Evolutionary conservation across 2,888 invertebrate species (phyloP).

Genomic region (Timema cristinae): DNA sequence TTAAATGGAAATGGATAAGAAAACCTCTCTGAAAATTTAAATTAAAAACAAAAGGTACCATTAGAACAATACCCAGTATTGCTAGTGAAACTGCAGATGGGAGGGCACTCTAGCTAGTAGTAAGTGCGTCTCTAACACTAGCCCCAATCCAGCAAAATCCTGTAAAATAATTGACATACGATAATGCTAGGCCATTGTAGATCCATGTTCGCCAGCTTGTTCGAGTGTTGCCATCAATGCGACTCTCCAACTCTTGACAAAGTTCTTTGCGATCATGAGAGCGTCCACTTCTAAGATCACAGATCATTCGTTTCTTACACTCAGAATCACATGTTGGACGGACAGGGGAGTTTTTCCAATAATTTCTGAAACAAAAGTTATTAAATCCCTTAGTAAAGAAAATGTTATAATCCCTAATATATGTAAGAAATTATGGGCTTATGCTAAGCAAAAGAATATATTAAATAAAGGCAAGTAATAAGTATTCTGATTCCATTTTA

Average conservation of each 20-base stretch:
- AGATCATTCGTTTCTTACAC: conserved; percentile 79
- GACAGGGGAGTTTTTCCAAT: conserved; percentile 85
- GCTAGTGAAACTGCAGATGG: too few species aligned
- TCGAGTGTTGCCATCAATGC: conserved; percentile 71
- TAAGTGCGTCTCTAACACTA: conserved; percentile 24
- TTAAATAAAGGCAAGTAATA: too few species aligned
- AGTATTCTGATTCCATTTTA: too few species aligned
- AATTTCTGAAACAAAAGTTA: conserved; percentile 58
- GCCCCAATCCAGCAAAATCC: conserved; percentile 31
- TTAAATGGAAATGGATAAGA: too few species aligned
- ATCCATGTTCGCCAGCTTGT: conserved; percentile 85
- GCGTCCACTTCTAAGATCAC: conserved; percentile 81
- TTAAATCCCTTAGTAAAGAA: conserved; percentile 6
- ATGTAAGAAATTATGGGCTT: too few species aligned
- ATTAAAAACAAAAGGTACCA: too few species aligned
- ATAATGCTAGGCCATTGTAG: conserved; percentile 79
- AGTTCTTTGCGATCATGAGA: conserved; percentile 81
- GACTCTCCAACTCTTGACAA: conserved; percentile 76
- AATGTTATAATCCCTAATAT: background rate
- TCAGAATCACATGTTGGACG: conserved; percentile 77
- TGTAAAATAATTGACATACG: conserved; percentile 60
- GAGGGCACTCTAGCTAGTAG: background rate
- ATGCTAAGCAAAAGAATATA: too few species aligned
- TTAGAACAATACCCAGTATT: too few species aligned
- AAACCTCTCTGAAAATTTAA: too few species aligned